Base-by-base conservation (phyloP, 2,888 invertebrate species). In the Sarcophaga variegata region DNA sequence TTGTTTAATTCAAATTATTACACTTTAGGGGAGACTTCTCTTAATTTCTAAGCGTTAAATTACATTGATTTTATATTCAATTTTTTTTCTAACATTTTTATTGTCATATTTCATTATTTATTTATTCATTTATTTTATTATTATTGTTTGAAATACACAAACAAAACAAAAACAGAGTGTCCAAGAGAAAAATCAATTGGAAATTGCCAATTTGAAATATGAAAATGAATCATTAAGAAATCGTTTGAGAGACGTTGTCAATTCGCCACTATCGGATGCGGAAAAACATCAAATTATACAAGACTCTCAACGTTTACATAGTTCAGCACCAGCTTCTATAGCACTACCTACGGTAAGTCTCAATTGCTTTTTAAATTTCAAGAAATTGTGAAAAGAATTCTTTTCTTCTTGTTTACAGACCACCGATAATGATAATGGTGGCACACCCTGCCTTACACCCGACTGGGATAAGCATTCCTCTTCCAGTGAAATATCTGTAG, bases 401-500 rank as follows among this genome's bases (percentile, higher is more conserved):
- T 77, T 77, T 49, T 49, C 63, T 62, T 74, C 11, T 80, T 27
- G 0, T 20, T 47, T 63, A 17, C 4, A 87, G 87, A 71, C 74
- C 20, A 62, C 60, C 45, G 88, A 88, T 27, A 84, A 81, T 69
- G 88, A 89, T 76, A 87, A 84, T 94, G 95, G 94, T 89, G 95
- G 95, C 89, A 96, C 96, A 22, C 95, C 96, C n/a, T 96, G 96
- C 83, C 95, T 95, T 88, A 96, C 96, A 11, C 97, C 97, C 10
- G 97, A 97, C 89, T 98, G 98, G 98, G 98, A 98, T 94, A 97
- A 97, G 93, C 97, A 97, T 93, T 97, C 97, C 82, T 97, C 96
- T 67, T 97, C 97, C 87, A 97, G 97, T 93, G 98, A 98, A 94
- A 96, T 98, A 81, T 97, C 97, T 4, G 97, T 98, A 88, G 98